Evolutionary conservation across 1,140 invertebrate genomes (phyloP).

Genomic region (Probaryconus sp.): DNA sequence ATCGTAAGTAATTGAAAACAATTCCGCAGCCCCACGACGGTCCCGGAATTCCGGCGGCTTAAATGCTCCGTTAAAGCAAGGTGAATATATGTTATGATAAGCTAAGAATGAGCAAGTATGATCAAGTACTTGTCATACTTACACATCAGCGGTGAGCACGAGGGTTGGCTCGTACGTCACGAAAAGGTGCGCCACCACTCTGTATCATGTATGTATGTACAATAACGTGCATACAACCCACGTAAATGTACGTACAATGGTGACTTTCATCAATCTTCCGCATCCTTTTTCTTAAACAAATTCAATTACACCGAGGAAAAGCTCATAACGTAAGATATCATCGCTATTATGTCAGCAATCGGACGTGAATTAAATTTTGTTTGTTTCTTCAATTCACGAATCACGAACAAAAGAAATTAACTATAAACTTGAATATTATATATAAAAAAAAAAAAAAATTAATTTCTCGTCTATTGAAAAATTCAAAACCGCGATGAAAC

Average conservation of each 20-base stretch:
- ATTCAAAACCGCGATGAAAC: too few species aligned
- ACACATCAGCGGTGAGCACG: constrained; percentile 6
- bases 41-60: constrained; percentile 1
- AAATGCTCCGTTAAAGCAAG: constrained; percentile 8
- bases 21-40: not conserved
- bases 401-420: too few species aligned
- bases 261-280: constrained; percentile 41
- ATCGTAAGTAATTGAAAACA: constrained; percentile 27
- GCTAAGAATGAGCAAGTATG: constrained; percentile 37
- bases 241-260: constrained; percentile 11
- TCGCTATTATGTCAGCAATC: constrained; percentile 10
- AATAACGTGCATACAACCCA: not conserved
- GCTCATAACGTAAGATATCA: constrained; percentile 22
- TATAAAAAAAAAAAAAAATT: too few species aligned
- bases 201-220: not conserved
- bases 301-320: constrained; percentile 31
- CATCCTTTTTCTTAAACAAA: constrained; percentile 32
- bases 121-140: constrained; percentile 39
- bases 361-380: too few species aligned
- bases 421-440: too few species aligned
- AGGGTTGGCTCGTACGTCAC: constrained; percentile 17
- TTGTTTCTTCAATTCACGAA: too few species aligned
- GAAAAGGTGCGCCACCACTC: constrained; percentile 9
- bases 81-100: constrained; percentile 28
- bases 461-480: too few species aligned